Evolutionary conservation across 23 tunicate genomes (phyloP), one percentile per base, ranked within the genome.

Genomic region (Oikopleura vanhoeffeni): DNA sequence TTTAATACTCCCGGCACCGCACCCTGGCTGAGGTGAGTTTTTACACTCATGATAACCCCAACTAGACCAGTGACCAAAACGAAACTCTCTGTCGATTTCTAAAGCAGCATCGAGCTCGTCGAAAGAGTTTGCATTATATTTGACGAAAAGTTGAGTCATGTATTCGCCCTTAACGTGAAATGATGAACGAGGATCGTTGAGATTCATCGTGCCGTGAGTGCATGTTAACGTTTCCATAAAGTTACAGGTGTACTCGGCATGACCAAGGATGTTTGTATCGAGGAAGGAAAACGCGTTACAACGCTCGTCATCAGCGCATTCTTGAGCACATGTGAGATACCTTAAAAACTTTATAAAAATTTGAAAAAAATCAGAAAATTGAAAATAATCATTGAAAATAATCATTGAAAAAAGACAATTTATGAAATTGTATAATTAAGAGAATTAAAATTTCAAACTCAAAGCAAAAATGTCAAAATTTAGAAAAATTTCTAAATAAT

Each of bases 31-130:
- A 2, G 79, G 79, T 34, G 79, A 18, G 33, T 71, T 32, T 2
- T n/a, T 18, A n/a, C 79, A 71, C 79, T 71, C 79, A n/a, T 71
- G 79, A n/a, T 71, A 71, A 2, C 79, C 79, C 79, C 79, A 71
- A 38, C 38, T 32, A 2, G 79, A 71, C 79, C 79, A 71, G 79
- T 71, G 79, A 38, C 79, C 79, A 30, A 71, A 71, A 2, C 35
- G 27, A 30, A 71, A 71, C 38, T 28, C 79, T 32, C 36, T 33
- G 35, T 71, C 79, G 4, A 2, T 24, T 13, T 18, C 79, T 2
- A 71, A 38, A 32, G 79, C 79, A 71, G 27, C 32, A 30, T 71
- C 79, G 38, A 71, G 79, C 34, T 28, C 79, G 2, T 33, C 35
- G 4, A 71, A 71, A 30, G 34, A 18, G 38, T 30, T 30, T 71